These are phyloP conservation scores for Bufotes viridis DNA, from an alignment of 2,797 vertebrate genomes.

Conservation along the genomic window DNA sequence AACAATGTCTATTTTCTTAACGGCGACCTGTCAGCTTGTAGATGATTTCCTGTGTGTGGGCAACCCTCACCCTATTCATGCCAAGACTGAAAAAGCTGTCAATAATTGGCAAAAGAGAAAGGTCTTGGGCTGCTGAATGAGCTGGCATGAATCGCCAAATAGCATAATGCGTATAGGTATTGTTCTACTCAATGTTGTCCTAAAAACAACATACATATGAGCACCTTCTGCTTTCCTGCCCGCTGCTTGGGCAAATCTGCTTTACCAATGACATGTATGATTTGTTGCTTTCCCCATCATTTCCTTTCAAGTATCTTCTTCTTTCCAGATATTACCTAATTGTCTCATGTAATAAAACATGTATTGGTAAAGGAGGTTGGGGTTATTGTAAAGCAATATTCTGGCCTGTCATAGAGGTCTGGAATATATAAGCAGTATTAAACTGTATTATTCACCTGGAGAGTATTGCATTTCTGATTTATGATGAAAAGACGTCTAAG, in stretches of 20 bases:
- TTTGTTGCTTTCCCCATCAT: no score
- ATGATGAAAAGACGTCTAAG: background rate
- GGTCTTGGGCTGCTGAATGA: background rate
- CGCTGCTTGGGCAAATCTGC: no score
- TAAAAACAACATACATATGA: no score
- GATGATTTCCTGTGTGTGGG: background rate
- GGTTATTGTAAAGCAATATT: background rate
- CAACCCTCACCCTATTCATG: background rate
- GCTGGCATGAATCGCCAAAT: background rate
- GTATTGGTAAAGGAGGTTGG: background rate
- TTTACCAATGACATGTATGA: no score
- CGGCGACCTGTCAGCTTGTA: background rate
- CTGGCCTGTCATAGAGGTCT: background rate
- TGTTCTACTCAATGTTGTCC: no score
- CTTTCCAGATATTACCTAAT: background rate
- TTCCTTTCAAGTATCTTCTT: background rate
- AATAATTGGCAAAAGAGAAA: background rate
- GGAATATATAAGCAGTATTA: slow-evolving; percentile 4
- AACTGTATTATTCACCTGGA: background rate
- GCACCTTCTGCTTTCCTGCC: no score
- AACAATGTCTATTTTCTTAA: background rate
- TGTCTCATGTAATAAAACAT: background rate
- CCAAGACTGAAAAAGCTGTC: background rate
- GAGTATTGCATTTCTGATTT: slow-evolving; percentile 2
- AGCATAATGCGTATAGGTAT: background rate